Evolutionary conservation across 1,140 invertebrate species (phyloP), one percentile per base, ranked within the genome.

Genomic region (Amphibalanus amphitrite): DNA sequence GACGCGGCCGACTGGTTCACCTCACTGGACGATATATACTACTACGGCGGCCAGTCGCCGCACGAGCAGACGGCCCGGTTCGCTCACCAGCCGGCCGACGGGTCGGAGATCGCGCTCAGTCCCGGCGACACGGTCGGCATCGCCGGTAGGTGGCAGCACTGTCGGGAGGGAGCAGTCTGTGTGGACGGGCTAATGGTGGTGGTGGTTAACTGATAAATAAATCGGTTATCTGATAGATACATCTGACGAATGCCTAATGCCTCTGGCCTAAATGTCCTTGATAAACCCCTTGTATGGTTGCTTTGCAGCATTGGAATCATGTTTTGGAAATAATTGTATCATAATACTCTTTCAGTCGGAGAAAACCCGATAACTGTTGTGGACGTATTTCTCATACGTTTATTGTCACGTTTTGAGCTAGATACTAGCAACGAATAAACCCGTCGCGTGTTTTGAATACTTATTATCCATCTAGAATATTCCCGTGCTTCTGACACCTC

Each of bases 21-120:
- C 74, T 97, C 94, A 3, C 83, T 98, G 30, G 95, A 98, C 81
- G 95, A 98, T 79, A 92, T 97, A 76, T 98, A 96, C 82, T 98
- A 98, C 81, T 97, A 93, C 80, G 95, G 95, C n/a, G 95, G 95
- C 1, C 95, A 97, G 83, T 91, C 89, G 81, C 85, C 89, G 29
- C 92, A 97, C 80, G 89, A 93, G 77, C 85, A 90, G 67, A 80
- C 87, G 28, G 93, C 87, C 0, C 84, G 93, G 13, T 82, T 90
- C 73, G 80, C 86, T 70, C 92, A 95, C 78, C 82, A 84, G 65
- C 83, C 88, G 3, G 81, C 83, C 75, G 81, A 80, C 59, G 78
- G 81, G 28, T 85, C 86, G 28, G 91, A 95, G 81, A 86, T 95
- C 72, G 85, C 87, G 72, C 78, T 96, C 30, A 79, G 81, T 72